These are phyloP conservation scores for Poecilia picta DNA, from an alignment of 2,797 vertebrate genomes.

Conservation along the genomic window DNA sequence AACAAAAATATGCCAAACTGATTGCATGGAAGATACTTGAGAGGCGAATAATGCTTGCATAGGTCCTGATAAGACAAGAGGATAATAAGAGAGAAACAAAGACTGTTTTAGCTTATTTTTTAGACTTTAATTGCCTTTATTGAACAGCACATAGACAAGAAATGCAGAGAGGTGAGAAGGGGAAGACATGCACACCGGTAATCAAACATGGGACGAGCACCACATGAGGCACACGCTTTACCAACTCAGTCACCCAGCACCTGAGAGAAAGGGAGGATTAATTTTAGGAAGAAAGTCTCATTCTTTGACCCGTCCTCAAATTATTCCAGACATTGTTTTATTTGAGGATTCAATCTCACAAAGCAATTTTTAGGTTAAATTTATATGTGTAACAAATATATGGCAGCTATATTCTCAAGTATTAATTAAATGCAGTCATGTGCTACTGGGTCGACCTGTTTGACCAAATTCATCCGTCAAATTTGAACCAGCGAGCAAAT, in stretches of 20 bases:
- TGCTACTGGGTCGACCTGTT: slow-evolving; percentile 25
- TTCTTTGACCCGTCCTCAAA: neutral
- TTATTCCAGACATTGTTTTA: slow-evolving; percentile 23
- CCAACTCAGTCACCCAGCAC: no score
- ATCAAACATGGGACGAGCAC: no score
- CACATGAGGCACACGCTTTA: no score
- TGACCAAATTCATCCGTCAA: slow-evolving; percentile 39
- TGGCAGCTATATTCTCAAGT: slow-evolving; percentile 21
- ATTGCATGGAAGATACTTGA: slow-evolving; percentile 60
- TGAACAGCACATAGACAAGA: no score
- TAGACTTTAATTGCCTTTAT: neutral
- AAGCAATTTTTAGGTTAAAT: neutral
- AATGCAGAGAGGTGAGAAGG: no score
- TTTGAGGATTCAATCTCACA: neutral
- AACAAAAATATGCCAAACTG: slow-evolving; percentile 46
- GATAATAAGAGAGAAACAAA: slow-evolving; percentile 23
- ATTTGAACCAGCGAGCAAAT: slow-evolving; percentile 42
- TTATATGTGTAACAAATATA: neutral
- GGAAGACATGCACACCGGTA: no score
- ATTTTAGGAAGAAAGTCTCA: no score
- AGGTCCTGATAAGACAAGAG: slow-evolving; percentile 42
- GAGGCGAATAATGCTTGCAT: slow-evolving; percentile 50
- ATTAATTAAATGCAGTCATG: slow-evolving; percentile 5
- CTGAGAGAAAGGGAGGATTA: no score
- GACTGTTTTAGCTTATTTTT: slow-evolving; percentile 10